Evolutionary conservation across 2,113 vertebrate species (phyloP).

Genomic region (Bubalus kerabau): DNA sequence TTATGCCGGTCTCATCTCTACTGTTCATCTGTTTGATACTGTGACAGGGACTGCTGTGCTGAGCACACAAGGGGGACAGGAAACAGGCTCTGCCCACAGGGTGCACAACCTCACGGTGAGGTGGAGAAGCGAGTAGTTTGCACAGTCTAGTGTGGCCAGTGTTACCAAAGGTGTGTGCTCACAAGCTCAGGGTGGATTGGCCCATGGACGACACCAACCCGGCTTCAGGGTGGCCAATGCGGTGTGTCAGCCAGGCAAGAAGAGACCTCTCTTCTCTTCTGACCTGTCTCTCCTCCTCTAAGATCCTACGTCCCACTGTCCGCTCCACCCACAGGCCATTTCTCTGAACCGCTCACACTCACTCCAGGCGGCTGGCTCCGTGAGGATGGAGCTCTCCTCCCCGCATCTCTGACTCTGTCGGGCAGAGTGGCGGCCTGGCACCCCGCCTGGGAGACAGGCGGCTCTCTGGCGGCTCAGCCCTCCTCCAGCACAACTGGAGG

Average conservation of each 20-base stretch:
- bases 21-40: neutral
- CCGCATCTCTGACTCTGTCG: neutral
- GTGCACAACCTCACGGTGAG: neutral
- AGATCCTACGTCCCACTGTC: neutral
- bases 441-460: neutral
- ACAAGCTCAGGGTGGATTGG: neutral
- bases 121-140: neutral
- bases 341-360: neutral
- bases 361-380: neutral
- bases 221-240: fast-evolving
- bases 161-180: neutral
- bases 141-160: neutral
- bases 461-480: fast-evolving
- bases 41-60: neutral
- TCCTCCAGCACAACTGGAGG: neutral
- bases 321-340: neutral
- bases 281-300: neutral
- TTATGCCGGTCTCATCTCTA: neutral
- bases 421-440: fast-evolving
- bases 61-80: neutral
- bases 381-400: neutral
- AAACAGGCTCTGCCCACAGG: neutral
- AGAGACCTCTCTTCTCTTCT: neutral
- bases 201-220: fast-evolving
- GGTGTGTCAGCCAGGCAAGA: neutral